These are phyloP conservation scores for Lasioglossum lativentre DNA, from an alignment of 2,888 invertebrate genomes.

Conservation along the genomic window DNA sequence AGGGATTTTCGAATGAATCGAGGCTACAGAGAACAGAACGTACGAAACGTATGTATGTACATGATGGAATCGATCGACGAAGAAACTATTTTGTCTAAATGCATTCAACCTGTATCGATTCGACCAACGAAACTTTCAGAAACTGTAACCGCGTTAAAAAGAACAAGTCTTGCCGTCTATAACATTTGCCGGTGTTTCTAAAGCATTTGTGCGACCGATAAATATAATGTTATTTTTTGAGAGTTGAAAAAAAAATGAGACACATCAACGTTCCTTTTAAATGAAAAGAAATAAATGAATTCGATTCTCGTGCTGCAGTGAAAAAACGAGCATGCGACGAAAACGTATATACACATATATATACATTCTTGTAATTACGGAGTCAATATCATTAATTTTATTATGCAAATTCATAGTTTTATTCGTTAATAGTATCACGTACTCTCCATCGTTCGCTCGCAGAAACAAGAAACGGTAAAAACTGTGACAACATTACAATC, in stretches of 20 bases:
- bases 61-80: neutral
- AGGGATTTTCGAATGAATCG: neutral
- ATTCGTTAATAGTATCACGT: constrained; percentile 63
- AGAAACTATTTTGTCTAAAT: neutral
- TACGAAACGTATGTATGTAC: neutral
- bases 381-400: constrained; percentile 68
- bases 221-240: neutral
- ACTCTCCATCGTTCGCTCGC: constrained; percentile 56
- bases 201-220: neutral
- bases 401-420: constrained; percentile 74
- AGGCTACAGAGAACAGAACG: neutral
- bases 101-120: neutral
- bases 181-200: neutral
- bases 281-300: neutral
- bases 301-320: neutral
- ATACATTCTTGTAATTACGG: constrained; percentile 27
- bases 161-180: neutral
- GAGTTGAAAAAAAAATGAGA: neutral
- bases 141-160: neutral
- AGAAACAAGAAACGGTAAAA: constrained; percentile 41
- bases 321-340: constrained; percentile 22
- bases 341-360: constrained; percentile 14
- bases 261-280: constrained; percentile 15
- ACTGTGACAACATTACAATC: constrained; percentile 38
- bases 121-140: neutral